Conservation (phyloP, 2,113 vertebrate species). For the Mellivora capensis region DNA sequence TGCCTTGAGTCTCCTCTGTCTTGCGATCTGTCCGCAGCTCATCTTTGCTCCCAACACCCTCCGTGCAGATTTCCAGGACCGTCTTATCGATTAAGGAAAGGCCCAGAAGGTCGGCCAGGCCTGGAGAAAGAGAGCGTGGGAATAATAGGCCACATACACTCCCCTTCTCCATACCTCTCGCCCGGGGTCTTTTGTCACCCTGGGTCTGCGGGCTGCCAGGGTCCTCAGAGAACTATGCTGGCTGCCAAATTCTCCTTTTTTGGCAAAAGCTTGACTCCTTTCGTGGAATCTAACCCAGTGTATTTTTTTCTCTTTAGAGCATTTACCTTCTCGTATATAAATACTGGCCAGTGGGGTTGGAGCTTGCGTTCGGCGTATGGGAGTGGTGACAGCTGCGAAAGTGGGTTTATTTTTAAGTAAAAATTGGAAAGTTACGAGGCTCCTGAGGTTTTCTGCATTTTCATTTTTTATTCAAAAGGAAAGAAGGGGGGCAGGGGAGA, state of each 20-base stretch:
- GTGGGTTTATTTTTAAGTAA: slow-evolving; percentile 72
- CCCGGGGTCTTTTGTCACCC: background rate
- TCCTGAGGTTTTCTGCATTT: slow-evolving; percentile 69
- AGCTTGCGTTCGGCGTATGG: background rate
- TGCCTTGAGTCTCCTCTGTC: background rate
- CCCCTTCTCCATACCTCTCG: accelerated
- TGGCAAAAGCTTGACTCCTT: slow-evolving; percentile 30
- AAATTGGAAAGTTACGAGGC: slow-evolving; percentile 47
- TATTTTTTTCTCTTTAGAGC: slow-evolving; percentile 63
- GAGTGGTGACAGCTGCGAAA: background rate
- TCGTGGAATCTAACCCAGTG: slow-evolving; percentile 43
- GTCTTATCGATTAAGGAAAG: background rate
- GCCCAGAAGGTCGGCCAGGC: background rate
- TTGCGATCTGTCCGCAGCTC: background rate
- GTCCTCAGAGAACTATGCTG: background rate
- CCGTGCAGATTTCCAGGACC: background rate
- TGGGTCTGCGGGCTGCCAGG: background rate
- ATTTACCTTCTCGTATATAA: slow-evolving; percentile 62
- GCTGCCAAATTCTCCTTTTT: background rate
- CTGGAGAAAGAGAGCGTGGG: background rate
- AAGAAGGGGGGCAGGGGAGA: background rate
- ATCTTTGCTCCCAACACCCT: background rate
- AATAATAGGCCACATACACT: accelerated
- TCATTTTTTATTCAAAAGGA: slow-evolving; percentile 52
- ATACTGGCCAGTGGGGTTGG: slow-evolving; percentile 38